Base-by-base conservation (phyloP, 2,888 invertebrate genomes). In the Electrophaes corylata region DNA sequence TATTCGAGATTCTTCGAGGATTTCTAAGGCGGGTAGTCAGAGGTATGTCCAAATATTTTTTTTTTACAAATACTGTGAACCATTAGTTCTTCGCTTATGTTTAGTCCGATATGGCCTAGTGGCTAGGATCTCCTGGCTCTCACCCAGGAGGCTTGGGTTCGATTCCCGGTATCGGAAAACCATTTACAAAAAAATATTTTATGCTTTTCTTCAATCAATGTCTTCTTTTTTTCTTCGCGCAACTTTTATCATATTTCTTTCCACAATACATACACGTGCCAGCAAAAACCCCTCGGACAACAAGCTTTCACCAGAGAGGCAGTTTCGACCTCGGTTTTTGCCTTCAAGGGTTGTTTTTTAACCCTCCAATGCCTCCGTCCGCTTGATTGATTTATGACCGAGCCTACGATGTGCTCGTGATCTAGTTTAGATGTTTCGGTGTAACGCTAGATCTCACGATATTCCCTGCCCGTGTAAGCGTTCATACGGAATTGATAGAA, bases 121-220 rank as follows among this genome's bases (percentile, higher is more conserved):
- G 57, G 57, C 51, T 57, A 57, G 57, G 57, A 57, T 57, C n/a
- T n/a, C n/a, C n/a, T 93, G 93, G 93, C 93, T 93, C 92, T 94
- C 93, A 94, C 93, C 93, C 93, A 93, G 93, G 93, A 92, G 92
- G 91, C 91, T 89, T 92, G 92, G 92, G 92, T 92, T 92, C 92
- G 89, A 92, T 91, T 91, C 90, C 90, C 91, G 91, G 90, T 91
- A 91, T 83, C 88, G 91, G 91, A 91, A 89, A 33, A 47, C 3
- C 4, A n/a, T n/a, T 8, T 29, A 8, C 35, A 5, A 4, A 35
- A 12, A 14, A 3, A 2, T 37, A 3, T 37, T 16, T 16, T 37
- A 37, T 16, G 37, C 10, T 37, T 8, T 1, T 16, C 14, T 6
- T 29, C 26, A 10, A 29, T 29, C 26, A 29, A 8, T 29, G 26